Percentiles rank a stretch among this genome's conserved stretches.
phyloP scores from a whole-genome alignment of 2,797 vertebrate genomes.

The Cetoscarus ocellatus region DNA sequence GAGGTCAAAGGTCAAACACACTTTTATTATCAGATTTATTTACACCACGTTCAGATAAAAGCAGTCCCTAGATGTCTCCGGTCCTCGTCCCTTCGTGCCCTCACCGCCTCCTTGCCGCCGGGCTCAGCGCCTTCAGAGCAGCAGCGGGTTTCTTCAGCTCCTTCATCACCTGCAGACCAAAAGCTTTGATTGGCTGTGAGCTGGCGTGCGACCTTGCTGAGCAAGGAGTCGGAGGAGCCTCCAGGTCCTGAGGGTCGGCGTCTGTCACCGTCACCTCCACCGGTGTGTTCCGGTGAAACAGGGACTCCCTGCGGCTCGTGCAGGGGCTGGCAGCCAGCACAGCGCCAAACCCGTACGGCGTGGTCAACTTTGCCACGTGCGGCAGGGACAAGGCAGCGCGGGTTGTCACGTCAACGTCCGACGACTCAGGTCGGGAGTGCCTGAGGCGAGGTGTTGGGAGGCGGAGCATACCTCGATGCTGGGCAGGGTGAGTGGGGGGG shows the following conservation, averaged over 20 bases:
- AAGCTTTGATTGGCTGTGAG: constrained; percentile 25
- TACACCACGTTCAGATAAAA: too few species aligned
- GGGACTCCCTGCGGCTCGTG: constrained; percentile 75
- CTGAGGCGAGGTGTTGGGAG: neutral
- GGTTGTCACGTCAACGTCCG: constrained; percentile 44
- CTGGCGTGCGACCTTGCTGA: neutral
- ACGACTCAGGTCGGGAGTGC: neutral
- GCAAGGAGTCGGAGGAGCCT: rapidly evolving
- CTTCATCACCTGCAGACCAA: constrained; percentile 46
- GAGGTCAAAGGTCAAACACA: too few species aligned
- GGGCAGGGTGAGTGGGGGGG: neutral
- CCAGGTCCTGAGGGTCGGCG: neutral
- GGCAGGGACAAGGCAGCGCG: constrained; percentile 76
- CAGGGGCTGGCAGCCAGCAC: constrained; percentile 74
- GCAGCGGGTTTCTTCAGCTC: constrained; percentile 59
- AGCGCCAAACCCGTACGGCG: constrained; percentile 76
- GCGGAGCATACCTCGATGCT: neutral
- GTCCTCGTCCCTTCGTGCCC: too few species aligned
- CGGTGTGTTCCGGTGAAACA: constrained; percentile 69
- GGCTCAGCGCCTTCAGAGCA: constrained; percentile 57
- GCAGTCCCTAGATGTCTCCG: too few species aligned
- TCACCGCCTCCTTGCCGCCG: constrained; percentile 17
- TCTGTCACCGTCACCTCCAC: neutral
- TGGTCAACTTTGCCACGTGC: constrained; percentile 75
- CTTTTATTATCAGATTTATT: too few species aligned